These are phyloP conservation scores for Cherax destructor DNA, from an alignment of 1,140 invertebrate genomes.

Conservation along the genomic window DNA sequence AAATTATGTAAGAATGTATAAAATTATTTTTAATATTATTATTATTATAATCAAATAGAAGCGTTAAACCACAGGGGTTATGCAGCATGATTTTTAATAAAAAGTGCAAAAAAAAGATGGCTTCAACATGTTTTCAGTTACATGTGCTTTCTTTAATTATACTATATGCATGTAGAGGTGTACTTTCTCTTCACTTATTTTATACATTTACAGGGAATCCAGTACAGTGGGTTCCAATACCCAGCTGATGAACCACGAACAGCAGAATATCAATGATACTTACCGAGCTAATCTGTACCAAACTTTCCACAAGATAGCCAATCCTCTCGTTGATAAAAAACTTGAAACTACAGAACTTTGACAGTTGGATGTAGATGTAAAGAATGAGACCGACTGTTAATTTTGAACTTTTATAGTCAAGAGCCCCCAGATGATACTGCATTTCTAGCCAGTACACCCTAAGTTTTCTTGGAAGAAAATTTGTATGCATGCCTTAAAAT, in stretches of 20 bases:
- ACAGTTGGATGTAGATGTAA: conserved; percentile 4
- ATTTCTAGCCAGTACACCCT: neutral
- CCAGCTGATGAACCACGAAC: conserved; percentile 71
- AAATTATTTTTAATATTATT: too few species aligned
- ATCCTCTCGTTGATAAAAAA: conserved; percentile 83
- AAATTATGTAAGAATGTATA: too few species aligned
- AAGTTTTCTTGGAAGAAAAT: neutral
- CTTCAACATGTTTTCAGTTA: too few species aligned
- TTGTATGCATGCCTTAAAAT: neutral
- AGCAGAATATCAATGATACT: conserved; percentile 75
- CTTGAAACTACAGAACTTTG: conserved; percentile 88
- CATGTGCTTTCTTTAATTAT: neutral
- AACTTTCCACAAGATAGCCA: conserved; percentile 77
- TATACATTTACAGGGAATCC: conserved; percentile 73
- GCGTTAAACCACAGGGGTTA: too few species aligned
- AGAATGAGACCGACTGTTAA: conserved; percentile 1
- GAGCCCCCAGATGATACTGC: neutral
- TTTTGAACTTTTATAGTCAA: neutral
- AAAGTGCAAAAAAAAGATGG: too few species aligned
- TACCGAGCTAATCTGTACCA: conserved; percentile 77
- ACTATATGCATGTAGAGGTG: neutral
- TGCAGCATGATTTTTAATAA: too few species aligned
- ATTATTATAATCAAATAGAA: too few species aligned
- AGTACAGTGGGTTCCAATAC: conserved; percentile 74
- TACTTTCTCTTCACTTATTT: conserved; percentile 48